Evolutionary conservation across 30 jellyfish, hydroid and myxozoan genomes (phyloP).

Genomic region (Hydra vulgaris): DNA sequence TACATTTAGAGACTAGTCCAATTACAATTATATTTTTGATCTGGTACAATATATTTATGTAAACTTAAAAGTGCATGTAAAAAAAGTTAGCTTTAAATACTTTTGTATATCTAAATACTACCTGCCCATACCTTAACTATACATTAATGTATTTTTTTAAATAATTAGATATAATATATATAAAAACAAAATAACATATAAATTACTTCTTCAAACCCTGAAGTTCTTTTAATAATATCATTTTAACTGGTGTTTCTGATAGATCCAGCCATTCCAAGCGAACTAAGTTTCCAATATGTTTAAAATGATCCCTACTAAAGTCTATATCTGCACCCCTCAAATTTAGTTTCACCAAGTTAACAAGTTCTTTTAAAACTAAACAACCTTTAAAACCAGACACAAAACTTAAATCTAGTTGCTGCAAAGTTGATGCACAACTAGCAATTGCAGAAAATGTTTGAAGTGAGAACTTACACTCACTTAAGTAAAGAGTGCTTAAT

Average conservation of each 20-base stretch:
- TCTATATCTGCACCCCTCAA: conserved; percentile 21
- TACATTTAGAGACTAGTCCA: no score
- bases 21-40: no score
- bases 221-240: conserved; percentile 3
- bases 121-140: no score
- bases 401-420: conserved; percentile 27
- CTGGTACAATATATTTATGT: no score
- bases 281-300: conserved; percentile 18
- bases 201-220: conserved; percentile 5
- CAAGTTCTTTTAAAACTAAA: conserved; percentile 11
- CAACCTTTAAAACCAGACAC: conserved; percentile 34
- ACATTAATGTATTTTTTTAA: no score
- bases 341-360: conserved; percentile 21
- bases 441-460: conserved; percentile 26
- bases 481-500: conserved; percentile 21
- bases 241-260: conserved; percentile 21
- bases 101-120: no score
- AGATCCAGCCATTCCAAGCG: conserved; percentile 44
- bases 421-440: conserved; percentile 16
- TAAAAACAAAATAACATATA: no score
- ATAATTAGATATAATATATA: no score
- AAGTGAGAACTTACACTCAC: conserved; percentile 11
- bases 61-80: no score
- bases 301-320: conserved; percentile 20
- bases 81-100: no score